Conservation (phyloP, 2,888 invertebrate species). For the Erynnis tages region DNA sequence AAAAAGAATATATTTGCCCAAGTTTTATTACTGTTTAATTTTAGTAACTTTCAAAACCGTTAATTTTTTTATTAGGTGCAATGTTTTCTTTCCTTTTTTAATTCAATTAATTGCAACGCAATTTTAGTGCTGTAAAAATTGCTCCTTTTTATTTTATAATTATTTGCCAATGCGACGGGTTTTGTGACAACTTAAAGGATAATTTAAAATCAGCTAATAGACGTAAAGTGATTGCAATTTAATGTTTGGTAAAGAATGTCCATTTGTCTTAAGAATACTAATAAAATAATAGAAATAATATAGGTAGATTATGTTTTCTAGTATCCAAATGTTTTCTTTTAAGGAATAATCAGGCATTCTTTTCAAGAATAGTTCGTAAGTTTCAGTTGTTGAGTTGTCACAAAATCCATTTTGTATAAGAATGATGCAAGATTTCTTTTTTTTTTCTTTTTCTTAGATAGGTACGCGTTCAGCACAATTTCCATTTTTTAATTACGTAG, state of each 20-base stretch:
- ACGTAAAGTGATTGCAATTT: not conserved
- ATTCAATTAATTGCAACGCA: not conserved
- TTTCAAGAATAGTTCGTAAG: not conserved
- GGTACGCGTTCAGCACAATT: constrained; percentile 19
- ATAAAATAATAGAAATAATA: not conserved
- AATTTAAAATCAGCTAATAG: not conserved
- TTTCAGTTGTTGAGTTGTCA: constrained; percentile 1
- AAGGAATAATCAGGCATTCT: not conserved
- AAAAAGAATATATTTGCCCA: too few relatives aligned
- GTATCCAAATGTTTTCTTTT: not conserved
- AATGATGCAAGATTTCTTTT: not conserved
- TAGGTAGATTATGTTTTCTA: not conserved
- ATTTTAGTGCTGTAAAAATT: too few relatives aligned
- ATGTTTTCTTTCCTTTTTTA: constrained; percentile 3
- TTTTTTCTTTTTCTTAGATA: constrained; percentile 7
- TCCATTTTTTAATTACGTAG: constrained; percentile 15
- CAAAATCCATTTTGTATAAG: not conserved
- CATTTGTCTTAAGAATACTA: not conserved
- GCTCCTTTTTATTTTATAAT: too few relatives aligned
- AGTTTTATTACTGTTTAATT: too few relatives aligned
- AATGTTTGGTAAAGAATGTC: not conserved
- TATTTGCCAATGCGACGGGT: too few relatives aligned
- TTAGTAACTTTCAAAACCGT: too few relatives aligned
- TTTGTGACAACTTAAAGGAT: too few relatives aligned
- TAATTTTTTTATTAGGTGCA: too few relatives aligned